Percentiles rank a stretch among this genome's conserved stretches.
Evolutionary conservation across 2,113 vertebrate species (phyloP).

Genomic region (Pipa parva): DNA sequence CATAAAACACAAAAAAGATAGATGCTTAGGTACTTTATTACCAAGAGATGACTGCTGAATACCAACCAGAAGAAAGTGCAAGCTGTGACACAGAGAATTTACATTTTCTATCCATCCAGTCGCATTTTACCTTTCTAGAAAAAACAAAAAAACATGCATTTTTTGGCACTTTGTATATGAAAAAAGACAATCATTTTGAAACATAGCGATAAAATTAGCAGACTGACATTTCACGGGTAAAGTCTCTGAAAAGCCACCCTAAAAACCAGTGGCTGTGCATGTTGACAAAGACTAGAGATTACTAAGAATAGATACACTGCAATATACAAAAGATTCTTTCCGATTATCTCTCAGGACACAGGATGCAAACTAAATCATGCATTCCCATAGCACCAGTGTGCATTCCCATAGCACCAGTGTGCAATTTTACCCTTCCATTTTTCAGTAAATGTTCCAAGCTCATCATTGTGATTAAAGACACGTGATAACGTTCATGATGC

Average conservation of each 20-base stretch:
- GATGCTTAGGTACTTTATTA: constrained; percentile 17
- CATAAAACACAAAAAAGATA: not conserved
- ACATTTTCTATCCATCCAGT: not conserved
- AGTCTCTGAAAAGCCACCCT: not conserved
- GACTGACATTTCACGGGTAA: constrained; percentile 7
- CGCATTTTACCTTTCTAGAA: not conserved
- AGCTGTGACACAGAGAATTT: not conserved
- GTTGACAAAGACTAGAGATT: constrained; percentile 9
- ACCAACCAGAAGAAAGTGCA: not conserved
- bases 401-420: constrained; percentile 5
- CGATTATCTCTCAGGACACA: constrained; percentile 6
- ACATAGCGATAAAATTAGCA: not conserved
- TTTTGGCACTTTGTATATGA: constrained; percentile 29
- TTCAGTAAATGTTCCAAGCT: not conserved
- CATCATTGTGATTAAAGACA: not conserved
- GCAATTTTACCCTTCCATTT: not conserved
- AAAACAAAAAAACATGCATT: constrained; percentile 23
- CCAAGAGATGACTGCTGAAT: not conserved
- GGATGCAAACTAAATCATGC: constrained; percentile 31
- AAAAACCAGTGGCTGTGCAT: not conserved
- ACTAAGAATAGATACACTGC: not conserved
- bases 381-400: not conserved
- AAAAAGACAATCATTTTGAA: constrained; percentile 3
- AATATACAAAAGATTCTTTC: constrained; percentile 7
- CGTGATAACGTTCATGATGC: not conserved